Evolutionary conservation across 2,113 vertebrate genomes (phyloP), one percentile per base, ranked within the genome.

Genomic region (Protobothrops flavoviridis): DNA sequence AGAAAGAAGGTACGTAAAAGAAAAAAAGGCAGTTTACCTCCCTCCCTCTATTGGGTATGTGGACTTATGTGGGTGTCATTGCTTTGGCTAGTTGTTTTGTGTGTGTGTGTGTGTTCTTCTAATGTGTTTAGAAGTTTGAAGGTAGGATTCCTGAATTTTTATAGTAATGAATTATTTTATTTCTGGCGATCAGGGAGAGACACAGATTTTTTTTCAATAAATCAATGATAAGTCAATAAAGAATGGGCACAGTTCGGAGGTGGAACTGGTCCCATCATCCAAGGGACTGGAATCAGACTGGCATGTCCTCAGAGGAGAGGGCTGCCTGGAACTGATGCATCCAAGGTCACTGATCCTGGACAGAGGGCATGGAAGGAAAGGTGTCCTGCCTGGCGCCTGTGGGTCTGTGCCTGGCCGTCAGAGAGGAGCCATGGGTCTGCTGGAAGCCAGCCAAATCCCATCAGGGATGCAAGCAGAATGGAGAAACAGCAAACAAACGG

Each of bases 301-400:
- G 1, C 20, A 33, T 6, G 2, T 39, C 11, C n/a, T 74, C 87
- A 69, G 21, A 1, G 23, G 23, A 15, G 0, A 1, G 4, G 81
- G n/a, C n/a, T 0, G 0, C 2, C 8, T 39, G 13, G 3, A 13
- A 48, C 43, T 4, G 29, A 89, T 52, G 43, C 45, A 43, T 39
- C 87, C 93, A 89, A 93, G 87, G 93, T 48, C 90, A 1, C 87
- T 21, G 45, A 45, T n/a, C 87, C 52, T 29, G 53, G 55, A 33
- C 87, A 61, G 87, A 53, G 53, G 9, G 3, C 56, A 33, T 45
- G 56, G 91, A 92, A 87, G 57, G 74, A 26, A 94, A 92, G 93
- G 56, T 92, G 91, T 87, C 74, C 57, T 3, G 33, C 24, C 93
- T 92, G 93, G 93, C 87, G 93, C 93, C 93, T 90, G 43, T 48